Evolutionary conservation across 2,797 vertebrate species (phyloP).

Genomic region (Alca torda): DNA sequence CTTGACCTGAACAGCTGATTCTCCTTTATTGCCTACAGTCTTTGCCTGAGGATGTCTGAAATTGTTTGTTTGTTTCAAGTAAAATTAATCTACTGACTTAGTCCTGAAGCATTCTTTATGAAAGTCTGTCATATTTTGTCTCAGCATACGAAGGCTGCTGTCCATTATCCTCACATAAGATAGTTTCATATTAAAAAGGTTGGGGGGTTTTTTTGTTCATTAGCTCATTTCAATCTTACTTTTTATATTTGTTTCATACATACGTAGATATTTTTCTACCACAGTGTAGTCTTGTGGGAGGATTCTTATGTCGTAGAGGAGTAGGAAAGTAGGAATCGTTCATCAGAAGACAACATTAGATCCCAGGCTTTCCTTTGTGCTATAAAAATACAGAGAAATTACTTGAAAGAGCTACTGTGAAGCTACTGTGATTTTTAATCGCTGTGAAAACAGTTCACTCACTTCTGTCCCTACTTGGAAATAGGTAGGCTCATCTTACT

Average conservation of each 20-base stretch:
- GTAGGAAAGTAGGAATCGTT: not conserved
- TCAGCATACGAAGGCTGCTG: not conserved
- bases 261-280: not conserved
- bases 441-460: not conserved
- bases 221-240: not conserved
- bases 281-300: not conserved
- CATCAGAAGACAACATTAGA: not conserved
- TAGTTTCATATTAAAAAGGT: not conserved
- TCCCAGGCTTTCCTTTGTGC: not conserved
- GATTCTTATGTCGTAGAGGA: not conserved
- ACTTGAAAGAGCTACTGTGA: not conserved
- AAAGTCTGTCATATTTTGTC: not conserved
- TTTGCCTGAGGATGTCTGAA: not conserved
- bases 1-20: not conserved
- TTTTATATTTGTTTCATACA: not conserved
- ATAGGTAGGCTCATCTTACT: not conserved
- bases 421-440: not conserved
- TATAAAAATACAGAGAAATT: not conserved
- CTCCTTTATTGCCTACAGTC: not conserved
- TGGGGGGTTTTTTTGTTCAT: accelerated
- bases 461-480: not conserved
- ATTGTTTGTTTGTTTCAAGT: not conserved
- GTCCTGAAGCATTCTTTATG: not conserved
- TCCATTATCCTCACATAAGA: not conserved
- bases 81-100: not conserved